Evolutionary conservation across 2,113 vertebrate species (phyloP), one percentile per base, ranked within the genome.

Genomic region (Morone chrysops): DNA sequence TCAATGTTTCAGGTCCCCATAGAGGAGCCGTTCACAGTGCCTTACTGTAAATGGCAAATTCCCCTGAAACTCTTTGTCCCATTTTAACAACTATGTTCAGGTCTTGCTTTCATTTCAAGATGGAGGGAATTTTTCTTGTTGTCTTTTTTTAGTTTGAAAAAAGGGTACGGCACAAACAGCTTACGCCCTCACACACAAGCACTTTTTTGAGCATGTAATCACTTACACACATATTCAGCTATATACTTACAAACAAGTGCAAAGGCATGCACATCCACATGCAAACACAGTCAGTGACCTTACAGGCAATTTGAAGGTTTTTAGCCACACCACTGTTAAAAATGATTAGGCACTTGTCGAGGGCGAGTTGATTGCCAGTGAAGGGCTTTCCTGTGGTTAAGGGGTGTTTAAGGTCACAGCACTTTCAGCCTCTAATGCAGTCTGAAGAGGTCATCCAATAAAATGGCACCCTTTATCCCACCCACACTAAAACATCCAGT

Each of bases 11-110:
- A 77, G 85, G 67, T 85, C 76, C 85, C 83, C 76, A 70, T 63
- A 71, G 83, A 60, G 65, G 75, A 88, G 80, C 50, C 50, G 48
- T 86, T 90, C 85, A 76, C 68, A 57, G 54, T 51, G 80, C 80
- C 79, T 85, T 60, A 78, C 76, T 91, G 81, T 91, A 92, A 92
- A 87, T 86, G 89, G 87, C 84, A 92, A 92, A 94, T 91, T 91
- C 92, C 88, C 92, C 51, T 87, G 93, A 84, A 93, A 92, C 89
- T 70, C 82, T 84, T 92, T 92, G 93, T 92, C 91, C 93, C 88
- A 93, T 91, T 93, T 93, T 92, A 91, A 89, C 74, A 91, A 70
- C 78, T 51, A 82, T 68, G 77, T 78, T 80, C 51, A 2, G 66
- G 86, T 81, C 78, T 78, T 53, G 38, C 59, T 85, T 86, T 83